Evolutionary conservation across 2,797 vertebrate species (phyloP).

Genomic region (Sebastolobus alascanus): DNA sequence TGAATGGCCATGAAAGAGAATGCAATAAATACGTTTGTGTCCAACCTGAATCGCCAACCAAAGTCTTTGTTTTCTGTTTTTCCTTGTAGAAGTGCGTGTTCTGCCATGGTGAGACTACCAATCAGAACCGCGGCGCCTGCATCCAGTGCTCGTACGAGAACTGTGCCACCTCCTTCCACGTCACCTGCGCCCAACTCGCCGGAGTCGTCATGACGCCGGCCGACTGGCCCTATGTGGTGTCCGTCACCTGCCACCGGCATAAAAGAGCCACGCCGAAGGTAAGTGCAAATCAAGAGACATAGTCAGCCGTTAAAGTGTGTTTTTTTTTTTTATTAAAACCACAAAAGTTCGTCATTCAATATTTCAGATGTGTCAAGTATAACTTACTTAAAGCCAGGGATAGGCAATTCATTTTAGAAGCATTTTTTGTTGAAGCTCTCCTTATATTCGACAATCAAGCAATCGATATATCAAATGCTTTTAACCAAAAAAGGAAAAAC

Average conservation of each 20-base stretch:
- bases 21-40: background rate
- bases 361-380: background rate
- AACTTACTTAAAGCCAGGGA: no score
- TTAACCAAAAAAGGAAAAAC: no score
- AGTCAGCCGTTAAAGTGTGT: background rate
- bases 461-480: no score
- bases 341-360: background rate
- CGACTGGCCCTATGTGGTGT: conserved; percentile 96
- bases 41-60: conserved; percentile 1
- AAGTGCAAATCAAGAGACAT: conserved; percentile 7
- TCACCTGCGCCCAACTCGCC: conserved; percentile 94
- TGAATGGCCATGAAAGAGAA: background rate
- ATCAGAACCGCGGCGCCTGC: conserved; percentile 90
- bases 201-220: conserved; percentile 94
- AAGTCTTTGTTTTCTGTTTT: conserved; percentile 11
- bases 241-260: conserved; percentile 96
- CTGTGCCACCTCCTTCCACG: conserved; percentile 98
- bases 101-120: conserved; percentile 88
- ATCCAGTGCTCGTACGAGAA: conserved; percentile 94
- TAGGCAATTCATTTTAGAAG: background rate
- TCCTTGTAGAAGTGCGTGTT: conserved; percentile 92
- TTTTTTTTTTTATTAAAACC: no score
- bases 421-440: background rate
- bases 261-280: conserved; percentile 81
- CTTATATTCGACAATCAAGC: no score